Base-by-base conservation (phyloP, 2,888 invertebrate genomes). In the Teinopalpus imperialis region DNA sequence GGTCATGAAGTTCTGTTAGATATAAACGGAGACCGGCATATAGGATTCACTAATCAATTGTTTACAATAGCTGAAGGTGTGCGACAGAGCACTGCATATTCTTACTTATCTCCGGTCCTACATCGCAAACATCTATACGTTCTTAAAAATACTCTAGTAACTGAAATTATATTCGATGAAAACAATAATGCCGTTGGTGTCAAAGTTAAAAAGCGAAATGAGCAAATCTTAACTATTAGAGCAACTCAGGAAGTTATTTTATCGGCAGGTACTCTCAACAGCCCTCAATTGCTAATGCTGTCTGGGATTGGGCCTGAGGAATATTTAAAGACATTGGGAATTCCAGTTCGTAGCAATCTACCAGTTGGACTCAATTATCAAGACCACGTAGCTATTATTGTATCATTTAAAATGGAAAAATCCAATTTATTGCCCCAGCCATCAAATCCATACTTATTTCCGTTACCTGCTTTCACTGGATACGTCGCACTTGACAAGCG, bases 291-390 rank as follows among this genome's bases (percentile, higher is more conserved):
- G 1, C 53, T 74, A 0, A 69, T 75, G 72, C 47, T 72, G 2
- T 72, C 75, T 0, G 75, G 74, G n/a, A 63, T 74, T 2, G 73
- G 74, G 1, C 74, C 73, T 1, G 55, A 44, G 39, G 46, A 63
- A 5, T 65, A 75, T 23, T 50, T 75, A 0, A 14, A 53, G 12
- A 35, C 51, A 1, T 44, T 62, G 0, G 51, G 53, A 0, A 74
- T 75, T 6, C 16, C 50, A 2, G 56, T 70, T 0, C 50, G 57
- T 23, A 54, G 52, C 5, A 59, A 76, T 51, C 48, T 70, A 5
- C 70, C 74, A 0, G 72, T 75, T 2, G 74, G 76, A 1, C 13
- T 58, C 18, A 71, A 72, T 42, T 58, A 57, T 2, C 66, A 69
- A 12, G 69, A 73, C 20, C 74, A 74, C 24, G n/a, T 47, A 0